Conservation (phyloP, 53 echinoderm and acorn worm species). For the Paelopatides confundens region DNA sequence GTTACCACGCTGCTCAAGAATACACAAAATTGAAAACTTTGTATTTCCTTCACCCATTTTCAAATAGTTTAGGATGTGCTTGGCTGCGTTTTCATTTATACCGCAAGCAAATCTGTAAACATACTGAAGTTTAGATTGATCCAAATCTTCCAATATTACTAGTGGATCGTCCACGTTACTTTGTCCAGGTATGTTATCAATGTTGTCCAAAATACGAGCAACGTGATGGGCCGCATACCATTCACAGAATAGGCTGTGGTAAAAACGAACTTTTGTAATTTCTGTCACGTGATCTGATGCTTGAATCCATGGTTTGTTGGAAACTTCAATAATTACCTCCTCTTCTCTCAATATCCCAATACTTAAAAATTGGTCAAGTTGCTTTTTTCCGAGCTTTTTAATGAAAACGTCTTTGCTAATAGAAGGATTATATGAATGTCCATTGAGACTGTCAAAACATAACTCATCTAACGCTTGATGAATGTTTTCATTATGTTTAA, state of each 20-base stretch:
- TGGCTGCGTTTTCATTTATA: neutral
- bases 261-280: neutral
- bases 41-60: neutral
- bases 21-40: neutral
- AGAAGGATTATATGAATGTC: neutral
- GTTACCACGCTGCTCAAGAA: neutral
- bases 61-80: neutral
- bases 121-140: neutral
- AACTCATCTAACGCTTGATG: neutral
- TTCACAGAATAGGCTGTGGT: slow-evolving; percentile 4
- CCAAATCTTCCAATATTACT: neutral
- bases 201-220: neutral
- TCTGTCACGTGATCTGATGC: neutral
- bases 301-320: too few relatives aligned
- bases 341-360: neutral
- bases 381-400: neutral
- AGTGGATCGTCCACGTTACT: neutral
- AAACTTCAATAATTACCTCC: too few relatives aligned
- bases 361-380: neutral
- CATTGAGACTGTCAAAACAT: neutral
- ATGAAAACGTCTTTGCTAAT: neutral
- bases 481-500: neutral
- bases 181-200: neutral
- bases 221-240: slow-evolving; percentile 3
- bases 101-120: neutral